Evolutionary conservation across 2,113 vertebrate species (phyloP).

Genomic region (Sinocyclocheilus grahami): DNA sequence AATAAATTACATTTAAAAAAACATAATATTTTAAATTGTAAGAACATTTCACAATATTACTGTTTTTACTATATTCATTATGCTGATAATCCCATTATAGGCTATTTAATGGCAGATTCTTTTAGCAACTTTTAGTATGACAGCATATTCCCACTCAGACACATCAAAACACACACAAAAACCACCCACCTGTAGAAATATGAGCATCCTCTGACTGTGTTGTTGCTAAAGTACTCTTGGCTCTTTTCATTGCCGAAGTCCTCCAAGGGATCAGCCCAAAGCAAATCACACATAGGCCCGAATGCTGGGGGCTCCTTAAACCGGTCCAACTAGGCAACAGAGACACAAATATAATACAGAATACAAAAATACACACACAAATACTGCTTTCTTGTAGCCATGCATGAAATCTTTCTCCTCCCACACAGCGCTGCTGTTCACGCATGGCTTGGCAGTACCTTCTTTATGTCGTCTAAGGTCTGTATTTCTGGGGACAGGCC

Average conservation of each 20-base stretch:
- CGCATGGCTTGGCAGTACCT: slow-evolving; percentile 64
- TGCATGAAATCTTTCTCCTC: slow-evolving; percentile 30
- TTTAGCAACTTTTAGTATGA: background rate
- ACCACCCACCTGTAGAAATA: slow-evolving; percentile 81
- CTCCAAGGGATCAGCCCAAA: slow-evolving; percentile 82
- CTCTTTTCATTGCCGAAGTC: slow-evolving; percentile 84
- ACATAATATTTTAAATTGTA: too few relatives aligned
- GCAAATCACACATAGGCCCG: slow-evolving; percentile 83
- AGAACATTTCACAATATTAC: too few relatives aligned
- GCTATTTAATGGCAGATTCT: background rate
- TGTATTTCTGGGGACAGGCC: slow-evolving; percentile 84
- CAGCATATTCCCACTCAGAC: background rate
- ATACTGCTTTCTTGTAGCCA: slow-evolving; percentile 28
- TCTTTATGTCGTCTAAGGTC: slow-evolving; percentile 84
- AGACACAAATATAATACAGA: slow-evolving; percentile 29
- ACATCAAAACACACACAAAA: background rate
- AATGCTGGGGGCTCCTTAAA: slow-evolving; percentile 84
- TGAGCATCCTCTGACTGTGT: slow-evolving; percentile 82
- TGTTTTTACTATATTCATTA: too few relatives aligned
- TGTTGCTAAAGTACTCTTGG: slow-evolving; percentile 84
- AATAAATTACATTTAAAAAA: too few relatives aligned
- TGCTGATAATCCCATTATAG: too few relatives aligned
- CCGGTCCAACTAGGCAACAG: slow-evolving; percentile 75
- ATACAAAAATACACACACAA: slow-evolving; percentile 15
- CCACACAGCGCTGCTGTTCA: slow-evolving; percentile 23